These are phyloP conservation scores for Dendrocopos noguchii DNA, from an alignment of 2,113 vertebrate species.

Conservation along the genomic window DNA sequence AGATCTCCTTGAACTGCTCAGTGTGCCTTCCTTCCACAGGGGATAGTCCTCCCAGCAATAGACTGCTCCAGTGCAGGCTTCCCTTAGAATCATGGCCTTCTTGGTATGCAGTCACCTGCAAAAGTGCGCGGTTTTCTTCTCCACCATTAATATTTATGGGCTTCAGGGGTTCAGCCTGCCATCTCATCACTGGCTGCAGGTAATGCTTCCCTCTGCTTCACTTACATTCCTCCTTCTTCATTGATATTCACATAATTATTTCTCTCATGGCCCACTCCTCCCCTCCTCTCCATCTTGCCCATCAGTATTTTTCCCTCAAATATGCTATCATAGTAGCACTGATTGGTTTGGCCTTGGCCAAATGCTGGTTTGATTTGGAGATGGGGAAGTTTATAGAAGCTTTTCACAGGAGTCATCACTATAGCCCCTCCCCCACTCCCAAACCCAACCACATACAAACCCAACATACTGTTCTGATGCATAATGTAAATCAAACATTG, in stretches of 20 bases:
- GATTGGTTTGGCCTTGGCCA: not conserved
- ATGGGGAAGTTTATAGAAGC: not conserved
- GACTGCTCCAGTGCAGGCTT: not conserved
- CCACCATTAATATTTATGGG: not conserved
- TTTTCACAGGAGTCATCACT: not conserved
- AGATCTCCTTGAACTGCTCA: not conserved
- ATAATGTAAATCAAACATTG: not conserved
- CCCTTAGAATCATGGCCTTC: not conserved
- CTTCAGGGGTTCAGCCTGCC: not conserved
- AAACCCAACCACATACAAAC: not conserved
- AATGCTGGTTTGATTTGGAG: not conserved
- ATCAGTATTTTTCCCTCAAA: not conserved
- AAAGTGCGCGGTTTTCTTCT: no score
- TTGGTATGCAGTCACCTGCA: not conserved
- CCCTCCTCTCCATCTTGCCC: not conserved
- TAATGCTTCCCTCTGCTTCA: not conserved
- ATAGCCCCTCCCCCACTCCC: not conserved
- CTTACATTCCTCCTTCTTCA: not conserved
- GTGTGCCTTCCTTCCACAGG: not conserved
- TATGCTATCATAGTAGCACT: not conserved
- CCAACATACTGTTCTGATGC: not conserved
- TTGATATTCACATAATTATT: not conserved
- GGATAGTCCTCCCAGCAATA: not conserved
- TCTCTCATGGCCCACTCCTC: not conserved
- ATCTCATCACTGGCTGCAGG: not conserved